Base-by-base conservation (phyloP, 2,888 invertebrate genomes). In the Tuberolachnus salignus region DNA sequence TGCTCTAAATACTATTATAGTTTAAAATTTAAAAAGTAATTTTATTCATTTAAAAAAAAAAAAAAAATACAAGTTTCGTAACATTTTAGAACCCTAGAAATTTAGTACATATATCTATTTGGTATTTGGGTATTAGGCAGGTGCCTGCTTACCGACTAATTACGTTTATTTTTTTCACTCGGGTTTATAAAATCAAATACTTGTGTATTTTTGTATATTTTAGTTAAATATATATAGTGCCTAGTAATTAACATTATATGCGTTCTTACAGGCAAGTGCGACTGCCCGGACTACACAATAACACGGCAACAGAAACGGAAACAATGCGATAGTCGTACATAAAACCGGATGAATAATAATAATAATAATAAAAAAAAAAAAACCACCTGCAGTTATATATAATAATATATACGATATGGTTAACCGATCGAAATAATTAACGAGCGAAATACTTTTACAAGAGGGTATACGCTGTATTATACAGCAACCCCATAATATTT, bases 391-490 rank as follows among this genome's bases (percentile, higher is more conserved):
- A 53, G 63, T 78, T 34, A 69, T 69, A 59, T 78, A 59, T 69
- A 69, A 78, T 78, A 78, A 69, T 34, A 69, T 69, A 59, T 78
- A 51, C 78, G 78, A 78, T 78, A 78, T 69, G 78, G 78, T 78
- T 57, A 69, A 78, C 78, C 67, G 78, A 69, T 78, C 59, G 59
- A 69, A 67, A 67, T 78, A 78, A 78, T 78, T 78, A 78, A 78
- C 59, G 42, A 57, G 49, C 21, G 19, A 59, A 72, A 73, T 64
- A 64, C 53, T 74, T 63, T 16, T 63, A 53, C 73, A 9, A 26
- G 16, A 26, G 67, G 67, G 51, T 59, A 78, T 14, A 64, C 8
- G 44, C n/a, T n/a, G n/a, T n/a, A n/a, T n/a, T n/a, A n/a, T n/a
- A n/a, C n/a, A 61, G 9, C 78, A 34, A 78, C 78, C 78, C 78